Conservation (phyloP, 2,888 invertebrate genomes). For the Bedellia somnulentella region DNA sequence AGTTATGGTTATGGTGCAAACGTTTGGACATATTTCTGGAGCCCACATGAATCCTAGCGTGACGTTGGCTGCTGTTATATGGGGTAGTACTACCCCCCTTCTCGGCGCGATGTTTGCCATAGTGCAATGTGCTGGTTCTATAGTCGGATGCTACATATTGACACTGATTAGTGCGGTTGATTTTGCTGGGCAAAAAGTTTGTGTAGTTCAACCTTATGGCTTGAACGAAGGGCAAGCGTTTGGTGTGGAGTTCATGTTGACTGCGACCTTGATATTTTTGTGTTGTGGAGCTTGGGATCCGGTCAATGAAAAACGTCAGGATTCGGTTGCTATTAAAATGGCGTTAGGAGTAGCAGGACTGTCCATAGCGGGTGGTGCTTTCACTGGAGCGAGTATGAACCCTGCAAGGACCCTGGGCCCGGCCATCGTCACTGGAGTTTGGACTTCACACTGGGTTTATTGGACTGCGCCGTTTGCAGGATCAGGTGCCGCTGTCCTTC, state of each 20-base stretch:
- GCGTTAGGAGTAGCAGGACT: constrained; percentile 59
- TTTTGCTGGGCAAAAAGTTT: constrained; percentile 28
- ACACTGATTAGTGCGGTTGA: constrained; percentile 28
- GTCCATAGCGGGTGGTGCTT: constrained; percentile 60
- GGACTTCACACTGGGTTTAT: constrained; percentile 64
- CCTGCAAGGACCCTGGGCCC: constrained; percentile 65
- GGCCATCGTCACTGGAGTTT: constrained; percentile 62
- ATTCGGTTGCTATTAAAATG: constrained; percentile 59
- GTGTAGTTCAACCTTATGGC: constrained; percentile 56
- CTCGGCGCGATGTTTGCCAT: constrained; percentile 58
- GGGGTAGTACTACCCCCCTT: constrained; percentile 41
- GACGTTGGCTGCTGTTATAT: constrained; percentile 58
- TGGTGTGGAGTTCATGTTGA: constrained; percentile 58
- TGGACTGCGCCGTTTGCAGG: constrained; percentile 52
- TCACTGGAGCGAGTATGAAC: constrained; percentile 65
- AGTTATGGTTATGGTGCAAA: constrained; percentile 63
- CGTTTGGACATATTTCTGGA: constrained; percentile 69
- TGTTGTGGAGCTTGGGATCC: constrained; percentile 67
- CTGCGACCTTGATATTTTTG: constrained; percentile 57
- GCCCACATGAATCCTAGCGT: constrained; percentile 71
- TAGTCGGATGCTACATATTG: constrained; percentile 63
- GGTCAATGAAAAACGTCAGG: constrained; percentile 56
- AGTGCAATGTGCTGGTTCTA: constrained; percentile 64
- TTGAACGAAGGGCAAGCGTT: constrained; percentile 45
- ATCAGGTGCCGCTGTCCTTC: constrained; percentile 6